phyloP scores from a whole-genome alignment of 2,888 invertebrate species.

The Scaptodrosophila latifasciaeformis region DNA sequence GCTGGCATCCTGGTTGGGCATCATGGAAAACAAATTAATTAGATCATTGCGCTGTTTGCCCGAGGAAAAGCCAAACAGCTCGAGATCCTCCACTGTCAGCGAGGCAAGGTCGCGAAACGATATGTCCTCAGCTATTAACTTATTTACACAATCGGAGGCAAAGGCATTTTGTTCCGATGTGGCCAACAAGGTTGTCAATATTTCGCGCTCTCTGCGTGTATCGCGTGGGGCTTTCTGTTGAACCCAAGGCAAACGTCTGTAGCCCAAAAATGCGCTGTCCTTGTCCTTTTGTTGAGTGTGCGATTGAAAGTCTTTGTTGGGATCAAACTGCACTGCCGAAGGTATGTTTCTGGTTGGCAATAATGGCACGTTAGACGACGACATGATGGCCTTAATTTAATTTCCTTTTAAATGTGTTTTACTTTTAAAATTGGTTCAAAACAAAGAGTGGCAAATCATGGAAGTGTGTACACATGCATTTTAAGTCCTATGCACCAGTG shows the following conservation, averaged over 20 bases:
- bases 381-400: slow-evolving; percentile 35
- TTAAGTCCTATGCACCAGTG: too few species aligned
- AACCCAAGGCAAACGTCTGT: slow-evolving; percentile 40
- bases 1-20: slow-evolving; percentile 69
- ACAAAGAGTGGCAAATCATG: too few species aligned
- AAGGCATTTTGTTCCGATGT: slow-evolving; percentile 7
- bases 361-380: slow-evolving; percentile 30
- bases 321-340: slow-evolving; percentile 46
- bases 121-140: slow-evolving; percentile 60
- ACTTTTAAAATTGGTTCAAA: too few species aligned
- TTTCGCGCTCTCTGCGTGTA: slow-evolving; percentile 43
- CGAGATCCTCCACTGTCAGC: slow-evolving; percentile 59
- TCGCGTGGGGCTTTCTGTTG: slow-evolving; percentile 24
- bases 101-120: slow-evolving; percentile 67
- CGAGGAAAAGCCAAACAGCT: slow-evolving; percentile 60
- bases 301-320: slow-evolving; percentile 55
- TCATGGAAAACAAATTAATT: slow-evolving; percentile 50
- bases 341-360: slow-evolving; percentile 17
- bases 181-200: slow-evolving; percentile 44
- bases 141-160: slow-evolving; percentile 38
- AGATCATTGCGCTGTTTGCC: slow-evolving; percentile 52
- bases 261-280: slow-evolving; percentile 55
- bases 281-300: slow-evolving; percentile 38
- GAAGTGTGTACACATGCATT: too few species aligned
- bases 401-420: too few species aligned